Conservation (phyloP, 2,888 invertebrate species). For the Orthosia gracilis region DNA sequence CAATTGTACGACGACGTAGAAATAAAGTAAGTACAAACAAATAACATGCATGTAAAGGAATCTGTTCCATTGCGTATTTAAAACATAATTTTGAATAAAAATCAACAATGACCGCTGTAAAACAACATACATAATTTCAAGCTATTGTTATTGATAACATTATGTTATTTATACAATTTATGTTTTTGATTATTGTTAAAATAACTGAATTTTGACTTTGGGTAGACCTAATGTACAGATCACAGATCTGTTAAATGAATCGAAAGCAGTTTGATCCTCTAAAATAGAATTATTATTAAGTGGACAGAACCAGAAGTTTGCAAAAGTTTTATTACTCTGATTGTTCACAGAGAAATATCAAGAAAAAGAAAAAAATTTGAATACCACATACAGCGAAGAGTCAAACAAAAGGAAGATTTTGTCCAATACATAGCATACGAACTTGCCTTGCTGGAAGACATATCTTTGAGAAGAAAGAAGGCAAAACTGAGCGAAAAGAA, state of each 20-base stretch:
- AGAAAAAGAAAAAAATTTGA: conserved; percentile 94
- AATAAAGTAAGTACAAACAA: conserved; percentile 90
- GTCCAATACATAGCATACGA: conserved; percentile 94
- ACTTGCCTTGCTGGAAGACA: conserved; percentile 92
- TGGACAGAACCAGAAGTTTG: neutral
- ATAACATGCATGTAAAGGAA: neutral
- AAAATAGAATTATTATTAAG: neutral
- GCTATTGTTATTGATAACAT: too few relatives aligned
- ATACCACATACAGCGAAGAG: conserved; percentile 93
- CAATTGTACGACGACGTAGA: conserved; percentile 93
- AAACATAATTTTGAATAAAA: neutral
- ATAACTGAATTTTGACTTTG: neutral
- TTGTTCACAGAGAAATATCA: conserved; percentile 91
- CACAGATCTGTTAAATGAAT: neutral
- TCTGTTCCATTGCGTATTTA: neutral
- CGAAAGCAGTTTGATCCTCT: neutral
- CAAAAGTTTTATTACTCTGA: neutral
- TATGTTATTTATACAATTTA: too few relatives aligned
- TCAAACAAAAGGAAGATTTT: conserved; percentile 93
- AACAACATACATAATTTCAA: too few relatives aligned
- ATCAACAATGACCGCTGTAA: too few relatives aligned
- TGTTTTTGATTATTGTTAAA: neutral
- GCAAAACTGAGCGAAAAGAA: conserved; percentile 91
- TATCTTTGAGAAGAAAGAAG: conserved; percentile 92
- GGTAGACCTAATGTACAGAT: neutral